Evolutionary conservation across 2,797 vertebrate genomes (phyloP).

Genomic region (Scleropages formosus): DNA sequence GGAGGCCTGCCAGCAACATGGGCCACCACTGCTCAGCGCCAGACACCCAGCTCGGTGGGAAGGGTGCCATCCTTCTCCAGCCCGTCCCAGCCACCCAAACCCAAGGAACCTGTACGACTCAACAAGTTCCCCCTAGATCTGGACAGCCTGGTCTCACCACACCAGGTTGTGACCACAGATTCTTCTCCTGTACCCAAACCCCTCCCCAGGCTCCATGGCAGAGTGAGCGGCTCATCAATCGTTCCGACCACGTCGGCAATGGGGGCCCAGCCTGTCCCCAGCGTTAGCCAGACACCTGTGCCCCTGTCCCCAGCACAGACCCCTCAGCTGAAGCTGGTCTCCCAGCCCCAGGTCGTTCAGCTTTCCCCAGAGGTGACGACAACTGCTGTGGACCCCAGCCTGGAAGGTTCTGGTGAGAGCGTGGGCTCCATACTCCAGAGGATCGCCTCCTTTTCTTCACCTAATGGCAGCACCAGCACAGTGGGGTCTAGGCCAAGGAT

Average conservation of each 20-base stretch:
- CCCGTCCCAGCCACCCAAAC: slow-evolving; percentile 47
- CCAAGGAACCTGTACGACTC: slow-evolving; percentile 63
- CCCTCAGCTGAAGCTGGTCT: slow-evolving; percentile 55
- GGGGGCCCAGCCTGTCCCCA: slow-evolving; percentile 49
- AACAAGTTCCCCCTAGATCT: slow-evolving; percentile 75
- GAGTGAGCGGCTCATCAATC: slow-evolving; percentile 47
- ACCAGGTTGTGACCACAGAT: not conserved
- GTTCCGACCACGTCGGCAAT: slow-evolving; percentile 23
- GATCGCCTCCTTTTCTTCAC: slow-evolving; percentile 64
- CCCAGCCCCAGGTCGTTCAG: slow-evolving; percentile 60
- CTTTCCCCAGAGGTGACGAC: slow-evolving; percentile 15
- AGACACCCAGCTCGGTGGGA: slow-evolving; percentile 41
- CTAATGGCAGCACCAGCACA: slow-evolving; percentile 19
- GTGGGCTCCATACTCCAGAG: slow-evolving; percentile 68
- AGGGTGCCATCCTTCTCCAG: slow-evolving; percentile 54
- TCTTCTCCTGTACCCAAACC: slow-evolving; percentile 31
- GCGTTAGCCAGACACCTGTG: slow-evolving; percentile 44
- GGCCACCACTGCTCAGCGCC: slow-evolving; percentile 48
- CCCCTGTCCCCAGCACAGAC: slow-evolving; percentile 54
- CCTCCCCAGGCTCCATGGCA: slow-evolving; percentile 47
- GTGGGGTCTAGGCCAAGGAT: slow-evolving; percentile 5
- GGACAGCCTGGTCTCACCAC: slow-evolving; percentile 52
- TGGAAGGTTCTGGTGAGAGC: slow-evolving; percentile 48
- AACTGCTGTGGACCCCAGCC: slow-evolving; percentile 13
- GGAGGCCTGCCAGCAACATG: slow-evolving; percentile 35